phyloP scores from a whole-genome alignment of 2,113 vertebrate species.

The Pluvialis apricaria region DNA sequence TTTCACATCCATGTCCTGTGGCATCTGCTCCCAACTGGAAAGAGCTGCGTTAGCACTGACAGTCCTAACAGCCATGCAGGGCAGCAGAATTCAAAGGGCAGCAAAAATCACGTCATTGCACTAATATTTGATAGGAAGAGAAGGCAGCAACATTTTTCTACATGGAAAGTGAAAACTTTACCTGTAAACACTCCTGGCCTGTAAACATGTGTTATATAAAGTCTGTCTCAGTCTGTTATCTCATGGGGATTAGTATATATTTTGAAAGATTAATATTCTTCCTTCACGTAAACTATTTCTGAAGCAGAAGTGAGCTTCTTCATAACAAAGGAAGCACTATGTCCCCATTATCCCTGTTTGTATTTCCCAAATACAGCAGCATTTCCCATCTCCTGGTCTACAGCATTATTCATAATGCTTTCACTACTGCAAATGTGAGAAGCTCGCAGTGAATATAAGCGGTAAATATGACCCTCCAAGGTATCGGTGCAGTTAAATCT shows the following conservation, averaged over 20 bases:
- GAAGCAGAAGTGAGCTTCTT: not conserved
- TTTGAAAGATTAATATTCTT: not conserved
- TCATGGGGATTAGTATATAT: not conserved
- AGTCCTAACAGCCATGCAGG: not conserved
- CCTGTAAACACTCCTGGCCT: not conserved
- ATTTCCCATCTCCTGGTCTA: not conserved
- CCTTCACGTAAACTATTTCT: not conserved
- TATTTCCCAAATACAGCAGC: not conserved
- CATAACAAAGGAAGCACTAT: not conserved
- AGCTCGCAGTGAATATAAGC: not conserved
- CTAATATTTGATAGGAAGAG: not conserved
- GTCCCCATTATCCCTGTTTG: not conserved
- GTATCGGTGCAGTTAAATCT: not conserved
- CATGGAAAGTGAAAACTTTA: not conserved
- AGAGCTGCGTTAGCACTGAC: not conserved
- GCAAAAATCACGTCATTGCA: not conserved
- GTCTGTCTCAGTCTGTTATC: not conserved
- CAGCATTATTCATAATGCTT: not conserved
- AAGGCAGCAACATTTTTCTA: not conserved
- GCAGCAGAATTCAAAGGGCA: not conserved
- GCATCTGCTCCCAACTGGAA: not conserved
- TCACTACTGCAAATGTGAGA: conserved; percentile 1
- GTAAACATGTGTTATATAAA: not conserved
- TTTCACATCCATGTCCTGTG: not conserved
- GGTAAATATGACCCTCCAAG: conserved; percentile 12